A percentile compares a stretch with the other conserved stretches of the same genome.
phyloP scores from a whole-genome alignment of 2,797 vertebrate genomes.

The Triplophysa bombifrons region DNA sequence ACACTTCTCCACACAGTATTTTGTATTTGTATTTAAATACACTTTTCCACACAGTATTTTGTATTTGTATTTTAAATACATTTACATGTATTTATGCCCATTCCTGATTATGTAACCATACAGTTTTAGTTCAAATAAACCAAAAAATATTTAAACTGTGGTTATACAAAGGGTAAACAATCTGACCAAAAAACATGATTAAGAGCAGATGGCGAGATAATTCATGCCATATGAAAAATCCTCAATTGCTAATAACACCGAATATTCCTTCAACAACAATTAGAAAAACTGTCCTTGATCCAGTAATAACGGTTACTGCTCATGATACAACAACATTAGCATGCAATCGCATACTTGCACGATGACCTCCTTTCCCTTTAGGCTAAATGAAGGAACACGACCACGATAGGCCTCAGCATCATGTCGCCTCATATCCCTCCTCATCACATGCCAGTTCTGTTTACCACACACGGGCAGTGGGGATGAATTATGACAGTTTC shows the following conservation, averaged over 20 bases:
- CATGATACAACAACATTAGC: slow-evolving; percentile 1
- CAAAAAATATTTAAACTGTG: too few species aligned
- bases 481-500: slow-evolving; percentile 74
- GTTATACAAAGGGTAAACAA: too few species aligned
- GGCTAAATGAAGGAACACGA: slow-evolving; percentile 65
- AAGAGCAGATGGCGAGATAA: too few species aligned
- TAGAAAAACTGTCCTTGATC: not conserved
- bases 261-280: not conserved
- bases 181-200: too few species aligned
- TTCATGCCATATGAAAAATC: not conserved
- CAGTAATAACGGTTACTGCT: not conserved
- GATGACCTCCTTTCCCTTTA: slow-evolving; percentile 52
- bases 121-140: not conserved
- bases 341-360: slow-evolving; percentile 9
- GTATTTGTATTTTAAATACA: too few species aligned
- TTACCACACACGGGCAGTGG: slow-evolving; percentile 66
- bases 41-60: too few species aligned
- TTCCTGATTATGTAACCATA: too few species aligned
- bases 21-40: too few species aligned
- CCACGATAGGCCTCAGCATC: slow-evolving; percentile 59
- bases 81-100: too few species aligned
- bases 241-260: not conserved
- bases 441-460: slow-evolving; percentile 68
- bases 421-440: slow-evolving; percentile 63
- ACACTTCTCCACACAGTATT: too few species aligned